These are phyloP conservation scores for Halichoeres trimaculatus DNA, from an alignment of 2,113 vertebrate genomes.

Conservation along the genomic window DNA sequence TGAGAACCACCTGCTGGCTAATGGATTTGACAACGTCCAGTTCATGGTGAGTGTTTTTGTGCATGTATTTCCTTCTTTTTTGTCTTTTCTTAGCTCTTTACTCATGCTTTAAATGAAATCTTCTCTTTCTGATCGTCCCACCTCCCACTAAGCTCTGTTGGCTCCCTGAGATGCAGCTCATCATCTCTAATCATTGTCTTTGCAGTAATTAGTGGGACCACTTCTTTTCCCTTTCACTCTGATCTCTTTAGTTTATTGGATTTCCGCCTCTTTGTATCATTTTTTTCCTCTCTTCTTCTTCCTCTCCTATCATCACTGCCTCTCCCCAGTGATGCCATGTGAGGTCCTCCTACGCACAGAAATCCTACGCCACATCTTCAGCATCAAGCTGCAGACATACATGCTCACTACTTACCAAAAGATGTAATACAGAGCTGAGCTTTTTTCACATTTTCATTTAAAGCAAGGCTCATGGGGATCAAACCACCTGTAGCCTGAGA, in stretches of 20 bases:
- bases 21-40: conserved; percentile 98
- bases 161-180: conserved; percentile 4
- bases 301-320: conserved; percentile 42
- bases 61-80: background rate
- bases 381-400: conserved; percentile 47
- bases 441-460: background rate
- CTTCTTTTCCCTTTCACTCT: background rate
- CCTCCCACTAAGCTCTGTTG: conserved; percentile 12
- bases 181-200: conserved; percentile 12
- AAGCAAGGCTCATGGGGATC: background rate
- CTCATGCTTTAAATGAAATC: background rate
- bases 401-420: conserved; percentile 2
- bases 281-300: conserved; percentile 14
- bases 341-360: conserved; percentile 75
- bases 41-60: conserved; percentile 91
- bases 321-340: conserved; percentile 70
- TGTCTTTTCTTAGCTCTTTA: background rate
- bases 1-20: conserved; percentile 99
- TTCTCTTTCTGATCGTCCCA: background rate
- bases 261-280: conserved; percentile 29
- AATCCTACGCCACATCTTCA: conserved; percentile 64
- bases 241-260: conserved; percentile 18
- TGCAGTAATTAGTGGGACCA: conserved; percentile 17
- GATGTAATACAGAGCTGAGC: background rate
- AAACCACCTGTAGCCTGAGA: conserved; percentile 66